phyloP scores from a whole-genome alignment of 1,140 invertebrate species.

The Argopecten irradians region DNA sequence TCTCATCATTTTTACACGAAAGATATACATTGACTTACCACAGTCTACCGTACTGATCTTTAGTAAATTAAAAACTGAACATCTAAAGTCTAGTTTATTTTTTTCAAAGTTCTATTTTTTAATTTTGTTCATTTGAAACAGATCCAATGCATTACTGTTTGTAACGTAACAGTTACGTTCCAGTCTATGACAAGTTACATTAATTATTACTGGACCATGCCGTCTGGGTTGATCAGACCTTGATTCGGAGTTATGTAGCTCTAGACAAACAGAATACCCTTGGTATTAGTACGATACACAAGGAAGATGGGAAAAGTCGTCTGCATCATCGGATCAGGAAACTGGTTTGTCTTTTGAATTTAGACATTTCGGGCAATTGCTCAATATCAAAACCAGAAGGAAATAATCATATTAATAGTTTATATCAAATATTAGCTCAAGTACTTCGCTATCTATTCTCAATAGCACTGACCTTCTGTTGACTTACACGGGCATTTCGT shows the following conservation, averaged over 20 bases:
- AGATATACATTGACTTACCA: no score
- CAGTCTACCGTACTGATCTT: no score
- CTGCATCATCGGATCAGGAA: slow-evolving; percentile 96
- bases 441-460: background rate
- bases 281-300: background rate
- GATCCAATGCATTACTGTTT: no score
- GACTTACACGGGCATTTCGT: background rate
- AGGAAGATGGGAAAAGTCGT: slow-evolving; percentile 75
- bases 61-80: no score
- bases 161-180: no score
- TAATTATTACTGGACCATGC: background rate
- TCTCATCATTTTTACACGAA: no score
- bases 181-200: no score
- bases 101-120: no score
- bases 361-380: background rate
- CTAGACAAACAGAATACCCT: background rate
- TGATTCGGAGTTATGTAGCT: background rate
- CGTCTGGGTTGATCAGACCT: background rate
- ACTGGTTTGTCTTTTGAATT: slow-evolving; percentile 83
- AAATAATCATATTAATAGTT: no score
- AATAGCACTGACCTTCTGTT: background rate
- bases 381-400: no score
- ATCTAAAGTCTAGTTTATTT: no score
- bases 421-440: background rate
- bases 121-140: no score